Evolutionary conservation across 2,888 invertebrate genomes (phyloP), one percentile per base, ranked within the genome.

Genomic region (Selenia dentaria): DNA sequence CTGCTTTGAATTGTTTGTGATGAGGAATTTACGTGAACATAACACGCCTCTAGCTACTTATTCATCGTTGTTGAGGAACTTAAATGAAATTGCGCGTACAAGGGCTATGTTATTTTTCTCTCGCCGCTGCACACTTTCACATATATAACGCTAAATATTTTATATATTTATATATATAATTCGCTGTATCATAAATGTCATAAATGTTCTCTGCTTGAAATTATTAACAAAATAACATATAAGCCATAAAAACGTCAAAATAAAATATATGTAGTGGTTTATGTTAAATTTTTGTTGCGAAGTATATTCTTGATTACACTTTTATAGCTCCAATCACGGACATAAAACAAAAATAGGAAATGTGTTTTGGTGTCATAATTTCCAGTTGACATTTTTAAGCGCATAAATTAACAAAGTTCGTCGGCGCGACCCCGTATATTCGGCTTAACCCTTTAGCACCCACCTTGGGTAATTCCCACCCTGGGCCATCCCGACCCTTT

Each of bases 401-500:
- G 86, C 88, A 90, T 90, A 90, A 90, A 90, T 90, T 90, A 90
- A 85, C 85, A 82, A 90, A 90, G 87, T 89, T 88, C 82, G 85
- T 78, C 84, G 81, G 78, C 84, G 74, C 82, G 79, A 79, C 84
- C 86, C 85, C 87, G 89, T 88, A 88, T 84, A 87, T 88, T 84
- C 82, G 80, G 89, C 89, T 90, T 89, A 90, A 89, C 90, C 90
- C 90, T 90, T 89, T 90, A 89, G 83, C 90, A 88, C 89, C 90
- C 90, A 90, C 90, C 89, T 89, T 87, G 86, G 88, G 89, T 88
- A 89, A 90, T 88, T 87, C 89, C 89, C 89, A 87, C 89, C 89
- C 87, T 74, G 76, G 69, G 70, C 72, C 77, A 74, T 74, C 84
- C 83, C 85, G 75, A 89, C 90, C 90, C 89, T 90, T 90, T 90